Conservation (phyloP, 2,888 invertebrate genomes). For the Hymenopus coronatus region DNA sequence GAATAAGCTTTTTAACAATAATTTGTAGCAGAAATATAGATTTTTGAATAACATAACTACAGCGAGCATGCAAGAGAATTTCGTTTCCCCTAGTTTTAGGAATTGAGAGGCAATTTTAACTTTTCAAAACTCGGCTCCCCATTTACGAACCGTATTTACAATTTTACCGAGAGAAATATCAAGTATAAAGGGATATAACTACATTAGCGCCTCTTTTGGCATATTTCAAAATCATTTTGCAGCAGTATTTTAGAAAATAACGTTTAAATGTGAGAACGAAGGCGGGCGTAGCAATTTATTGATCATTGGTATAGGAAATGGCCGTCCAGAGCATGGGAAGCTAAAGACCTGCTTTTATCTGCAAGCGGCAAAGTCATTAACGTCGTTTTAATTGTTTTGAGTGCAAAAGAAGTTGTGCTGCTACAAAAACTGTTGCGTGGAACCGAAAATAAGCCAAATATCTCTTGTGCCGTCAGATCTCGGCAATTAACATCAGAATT, state of each 20-base stretch:
- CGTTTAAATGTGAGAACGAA: not conserved
- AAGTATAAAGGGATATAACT: too few relatives aligned
- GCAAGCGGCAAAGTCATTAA: not conserved
- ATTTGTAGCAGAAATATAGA: too few relatives aligned
- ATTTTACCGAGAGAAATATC: too few relatives aligned
- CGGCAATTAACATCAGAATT: constrained; percentile 7
- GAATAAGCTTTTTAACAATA: too few relatives aligned
- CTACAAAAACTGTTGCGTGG: not conserved
- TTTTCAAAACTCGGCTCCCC: too few relatives aligned
- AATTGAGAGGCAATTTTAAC: too few relatives aligned
- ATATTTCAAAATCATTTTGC: too few relatives aligned
- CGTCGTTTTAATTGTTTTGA: not conserved
- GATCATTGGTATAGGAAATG: not conserved
- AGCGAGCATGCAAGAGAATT: too few relatives aligned
- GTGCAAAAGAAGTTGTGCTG: not conserved
- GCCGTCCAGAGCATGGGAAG: not conserved
- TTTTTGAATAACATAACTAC: too few relatives aligned
- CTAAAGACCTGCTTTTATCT: not conserved
- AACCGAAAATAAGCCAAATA: constrained; percentile 8
- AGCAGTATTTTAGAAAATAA: not conserved
- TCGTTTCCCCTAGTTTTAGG: too few relatives aligned
- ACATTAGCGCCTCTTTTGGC: too few relatives aligned
- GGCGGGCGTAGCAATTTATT: not conserved
- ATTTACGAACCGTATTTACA: too few relatives aligned
- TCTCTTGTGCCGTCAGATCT: not conserved